Conservation (phyloP, 37 sponge, comb jelly and placozoan species). For the Bolinopsis microptera region DNA sequence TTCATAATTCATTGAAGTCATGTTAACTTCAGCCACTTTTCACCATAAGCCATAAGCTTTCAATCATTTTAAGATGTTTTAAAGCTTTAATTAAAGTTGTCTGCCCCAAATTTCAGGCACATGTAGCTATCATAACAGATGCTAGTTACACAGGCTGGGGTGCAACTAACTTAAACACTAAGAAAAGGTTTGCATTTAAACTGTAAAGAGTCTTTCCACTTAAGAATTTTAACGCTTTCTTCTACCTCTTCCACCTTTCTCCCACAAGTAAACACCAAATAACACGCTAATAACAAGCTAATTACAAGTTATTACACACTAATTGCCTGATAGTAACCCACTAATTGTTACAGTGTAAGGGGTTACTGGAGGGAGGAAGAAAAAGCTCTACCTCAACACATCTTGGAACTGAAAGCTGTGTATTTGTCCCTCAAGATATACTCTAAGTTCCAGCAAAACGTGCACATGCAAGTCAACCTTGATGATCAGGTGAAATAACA, state of each 20-base stretch:
- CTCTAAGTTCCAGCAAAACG: neutral
- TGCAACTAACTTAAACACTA: neutral
- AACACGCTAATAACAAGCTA: too few relatives aligned
- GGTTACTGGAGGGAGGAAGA: slow-evolving; percentile 15
- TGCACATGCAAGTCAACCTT: neutral
- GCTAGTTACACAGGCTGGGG: neutral
- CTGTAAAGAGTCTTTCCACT: neutral
- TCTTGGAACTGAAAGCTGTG: neutral
- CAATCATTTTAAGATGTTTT: too few relatives aligned
- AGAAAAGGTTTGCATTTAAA: neutral
- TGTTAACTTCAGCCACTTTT: too few relatives aligned
- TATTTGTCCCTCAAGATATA: neutral
- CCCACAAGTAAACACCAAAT: too few relatives aligned
- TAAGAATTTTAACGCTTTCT: neutral
- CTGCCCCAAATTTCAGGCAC: neutral
- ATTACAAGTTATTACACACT: too few relatives aligned
- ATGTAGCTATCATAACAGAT: neutral
- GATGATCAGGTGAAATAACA: neutral
- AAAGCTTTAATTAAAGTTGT: too few relatives aligned
- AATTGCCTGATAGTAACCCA: too few relatives aligned
- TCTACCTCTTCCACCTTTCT: too few relatives aligned
- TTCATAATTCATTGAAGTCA: too few relatives aligned
- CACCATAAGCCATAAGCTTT: too few relatives aligned
- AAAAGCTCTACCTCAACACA: neutral
- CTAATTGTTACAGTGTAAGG: neutral